Evolutionary conservation across 1,140 invertebrate genomes (phyloP), one percentile per base, ranked within the genome.

Genomic region (Chrysopa pallens): DNA sequence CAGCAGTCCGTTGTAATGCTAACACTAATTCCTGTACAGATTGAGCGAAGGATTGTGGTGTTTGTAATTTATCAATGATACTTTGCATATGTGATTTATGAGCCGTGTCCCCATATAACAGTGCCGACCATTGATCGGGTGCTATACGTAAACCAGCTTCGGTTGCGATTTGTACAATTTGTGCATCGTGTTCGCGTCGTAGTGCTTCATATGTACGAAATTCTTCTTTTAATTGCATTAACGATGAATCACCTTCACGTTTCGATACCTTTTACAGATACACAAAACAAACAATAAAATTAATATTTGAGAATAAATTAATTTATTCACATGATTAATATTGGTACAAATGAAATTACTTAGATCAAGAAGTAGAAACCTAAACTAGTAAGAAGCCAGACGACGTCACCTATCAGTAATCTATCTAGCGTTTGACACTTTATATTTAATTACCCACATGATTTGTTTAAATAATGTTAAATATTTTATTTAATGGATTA

Each of bases 51-150:
- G 84, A 87, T 49, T 88, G 82, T 0, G 88, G 88, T 11, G 87
- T 93, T 66, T 93, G 89, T 28, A 94, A 62, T 67, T 93, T 88
- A 52, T 88, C 81, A 53, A 98, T 95, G 44, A 98, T 98, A 52
- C 89, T 94, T 63, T 98, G 93, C 93, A 98, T 98, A 57, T 97
- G 91, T 13, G 90, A 93, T 60, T 97, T 97, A 55, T 97, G 93
- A 12, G 76, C 72, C 0, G 82, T 81, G 58, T 98, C 94, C 1
- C 94, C 94, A 59, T 98, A 98, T 1, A 98, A 62, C 29, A 98
- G 60, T 7, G 91, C 87, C 6, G 90, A 94, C 95, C 94, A 98
- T 57, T 98, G 93, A 57, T 98, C 95, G 0, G 95, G 94, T 0
- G 92, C 90, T 44, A 98, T 98, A 31, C 93, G 70, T 6, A 98